Conservation (phyloP, 2,797 vertebrate species). For the Characodon lateralis region DNA sequence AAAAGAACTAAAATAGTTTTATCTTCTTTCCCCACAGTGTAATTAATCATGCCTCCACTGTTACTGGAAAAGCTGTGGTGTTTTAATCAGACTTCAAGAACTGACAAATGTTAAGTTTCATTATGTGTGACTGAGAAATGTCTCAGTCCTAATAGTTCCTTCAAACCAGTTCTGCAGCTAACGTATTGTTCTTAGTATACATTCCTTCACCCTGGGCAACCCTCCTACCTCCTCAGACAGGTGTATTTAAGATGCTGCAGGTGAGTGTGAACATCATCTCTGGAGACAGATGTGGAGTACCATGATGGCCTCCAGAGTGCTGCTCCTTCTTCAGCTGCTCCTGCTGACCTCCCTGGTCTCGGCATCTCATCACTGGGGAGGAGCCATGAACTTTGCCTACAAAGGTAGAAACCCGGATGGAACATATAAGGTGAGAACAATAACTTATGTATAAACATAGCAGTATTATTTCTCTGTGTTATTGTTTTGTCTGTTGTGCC, state of each 20-base stretch:
- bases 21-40: too few relatives aligned
- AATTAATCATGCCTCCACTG: too few relatives aligned
- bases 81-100: too few relatives aligned
- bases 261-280: not conserved
- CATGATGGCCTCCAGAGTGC: conserved; percentile 2
- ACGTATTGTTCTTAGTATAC: not conserved
- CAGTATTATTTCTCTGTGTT: not conserved
- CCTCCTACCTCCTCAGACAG: not conserved
- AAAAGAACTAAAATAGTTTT: too few relatives aligned
- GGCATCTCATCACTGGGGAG: conserved; percentile 11
- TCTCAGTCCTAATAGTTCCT: not conserved
- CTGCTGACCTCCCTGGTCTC: conserved; percentile 1
- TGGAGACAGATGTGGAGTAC: not conserved
- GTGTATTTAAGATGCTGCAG: conserved; percentile 17
- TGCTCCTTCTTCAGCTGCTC: conserved; percentile 2
- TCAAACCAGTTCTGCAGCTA: conserved; percentile 7
- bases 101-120: too few relatives aligned
- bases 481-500: not conserved
- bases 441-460: too few relatives aligned
- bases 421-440: not conserved
- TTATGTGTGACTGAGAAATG: too few relatives aligned
- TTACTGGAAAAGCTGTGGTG: too few relatives aligned
- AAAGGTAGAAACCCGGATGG: conserved; percentile 17
- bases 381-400: conserved; percentile 15
- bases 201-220: not conserved